These are phyloP conservation scores for Chlorocebus sabaeus DNA, from an alignment of 2,113 vertebrate species.

Conservation along the genomic window DNA sequence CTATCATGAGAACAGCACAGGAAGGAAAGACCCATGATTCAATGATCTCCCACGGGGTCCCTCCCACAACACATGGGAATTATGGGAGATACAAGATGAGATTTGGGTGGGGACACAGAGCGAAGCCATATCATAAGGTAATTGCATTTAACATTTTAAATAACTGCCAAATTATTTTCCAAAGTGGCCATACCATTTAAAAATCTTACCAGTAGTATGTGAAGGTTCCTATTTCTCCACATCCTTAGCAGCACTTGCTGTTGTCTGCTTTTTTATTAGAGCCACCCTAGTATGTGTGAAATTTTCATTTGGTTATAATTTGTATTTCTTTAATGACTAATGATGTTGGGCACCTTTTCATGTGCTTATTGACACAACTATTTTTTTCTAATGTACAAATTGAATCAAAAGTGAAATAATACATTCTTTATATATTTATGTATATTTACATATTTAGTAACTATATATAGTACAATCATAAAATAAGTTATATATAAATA, in stretches of 20 bases:
- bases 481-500: background rate
- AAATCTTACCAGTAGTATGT: background rate
- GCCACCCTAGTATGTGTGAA: background rate
- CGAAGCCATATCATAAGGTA: background rate
- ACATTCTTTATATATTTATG: background rate
- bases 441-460: background rate
- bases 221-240: background rate
- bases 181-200: background rate
- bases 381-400: background rate
- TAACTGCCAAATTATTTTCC: background rate
- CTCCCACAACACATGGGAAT: too few relatives aligned
- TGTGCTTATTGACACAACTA: background rate
- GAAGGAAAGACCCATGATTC: too few relatives aligned
- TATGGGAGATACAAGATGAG: too few relatives aligned
- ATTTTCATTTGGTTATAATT: background rate
- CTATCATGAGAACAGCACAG: too few relatives aligned
- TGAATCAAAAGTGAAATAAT: background rate
- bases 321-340: background rate
- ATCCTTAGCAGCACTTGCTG: background rate
- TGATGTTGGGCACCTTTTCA: background rate
- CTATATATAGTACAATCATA: background rate
- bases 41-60: too few relatives aligned
- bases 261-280: background rate
- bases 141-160: background rate
- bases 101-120: too few relatives aligned